These are phyloP conservation scores for Eudiplozoon nipponicum DNA, from an alignment of 2,888 invertebrate species.

Conservation along the genomic window DNA sequence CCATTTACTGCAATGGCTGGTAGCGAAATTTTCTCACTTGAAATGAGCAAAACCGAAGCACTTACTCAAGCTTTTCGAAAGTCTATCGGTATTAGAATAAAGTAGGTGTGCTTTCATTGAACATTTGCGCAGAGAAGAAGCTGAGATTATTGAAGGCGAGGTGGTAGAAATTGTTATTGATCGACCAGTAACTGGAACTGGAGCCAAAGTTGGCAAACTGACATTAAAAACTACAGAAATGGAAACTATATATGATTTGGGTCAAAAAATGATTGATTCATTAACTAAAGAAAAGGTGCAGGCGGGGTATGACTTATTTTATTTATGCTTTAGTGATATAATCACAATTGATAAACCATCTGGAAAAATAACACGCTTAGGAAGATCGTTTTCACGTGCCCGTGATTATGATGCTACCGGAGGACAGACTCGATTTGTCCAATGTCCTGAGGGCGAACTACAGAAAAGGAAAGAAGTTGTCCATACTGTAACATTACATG, in stretches of 20 bases:
- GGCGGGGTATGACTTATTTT: slow-evolving; percentile 27
- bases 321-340: slow-evolving; percentile 38
- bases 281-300: slow-evolving; percentile 62
- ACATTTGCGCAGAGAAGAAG: slow-evolving; percentile 44
- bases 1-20: slow-evolving; percentile 95
- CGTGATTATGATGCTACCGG: slow-evolving; percentile 90
- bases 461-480: slow-evolving; percentile 85
- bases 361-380: slow-evolving; percentile 56
- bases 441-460: slow-evolving; percentile 85
- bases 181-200: slow-evolving; percentile 56
- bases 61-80: slow-evolving; percentile 75
- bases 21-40: slow-evolving; percentile 80
- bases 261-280: slow-evolving; percentile 83
- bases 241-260: slow-evolving; percentile 94
- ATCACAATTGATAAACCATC: slow-evolving; percentile 93
- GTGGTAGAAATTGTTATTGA: slow-evolving; percentile 88
- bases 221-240: slow-evolving; percentile 94
- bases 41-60: slow-evolving; percentile 95
- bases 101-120: slow-evolving; percentile 31
- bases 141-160: slow-evolving; percentile 90
- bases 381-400: slow-evolving; percentile 70
- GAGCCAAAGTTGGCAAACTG: slow-evolving; percentile 56
- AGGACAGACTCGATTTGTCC: slow-evolving; percentile 45
- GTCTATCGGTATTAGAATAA: slow-evolving; percentile 64
- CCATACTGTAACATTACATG: slow-evolving; percentile 87